Percentiles rank a stretch among this genome's conserved stretches.
phyloP scores from a whole-genome alignment of 2,888 invertebrate genomes.

The Calameuta pallipes region DNA sequence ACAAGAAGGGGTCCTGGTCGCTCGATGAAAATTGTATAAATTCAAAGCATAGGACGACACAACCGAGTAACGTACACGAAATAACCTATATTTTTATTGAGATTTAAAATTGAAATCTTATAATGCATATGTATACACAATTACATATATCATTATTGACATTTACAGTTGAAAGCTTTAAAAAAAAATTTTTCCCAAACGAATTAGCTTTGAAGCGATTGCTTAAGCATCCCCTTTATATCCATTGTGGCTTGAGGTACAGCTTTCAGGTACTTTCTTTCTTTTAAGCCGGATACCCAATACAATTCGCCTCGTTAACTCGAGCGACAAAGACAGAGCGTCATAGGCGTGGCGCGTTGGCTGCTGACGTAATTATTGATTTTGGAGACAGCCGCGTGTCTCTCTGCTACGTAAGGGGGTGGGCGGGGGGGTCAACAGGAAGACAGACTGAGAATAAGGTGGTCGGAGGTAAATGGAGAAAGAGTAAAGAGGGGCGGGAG shows the following conservation, averaged over 20 bases:
- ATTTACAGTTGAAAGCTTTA: too few relatives aligned
- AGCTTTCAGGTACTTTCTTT: background rate
- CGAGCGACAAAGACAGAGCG: background rate
- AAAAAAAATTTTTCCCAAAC: background rate
- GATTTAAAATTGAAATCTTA: background rate
- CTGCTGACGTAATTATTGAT: background rate
- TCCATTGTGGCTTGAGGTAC: background rate
- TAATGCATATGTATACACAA: too few relatives aligned
- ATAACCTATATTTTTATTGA: background rate
- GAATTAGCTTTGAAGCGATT: background rate
- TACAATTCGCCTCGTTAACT: background rate
- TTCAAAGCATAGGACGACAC: background rate
- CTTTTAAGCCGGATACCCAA: background rate
- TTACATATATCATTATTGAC: too few relatives aligned
- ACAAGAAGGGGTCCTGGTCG: background rate
- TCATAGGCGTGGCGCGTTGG: background rate
- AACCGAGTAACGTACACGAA: background rate
- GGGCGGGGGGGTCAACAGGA: background rate
- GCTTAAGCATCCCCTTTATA: background rate
- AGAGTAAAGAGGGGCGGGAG: background rate
- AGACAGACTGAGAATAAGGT: background rate
- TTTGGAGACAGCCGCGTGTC: background rate
- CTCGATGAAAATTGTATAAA: background rate
- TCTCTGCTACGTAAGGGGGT: background rate
- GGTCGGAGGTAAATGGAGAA: background rate